phyloP scores from a whole-genome alignment of 2,113 vertebrate genomes.

The Brienomyrus brachyistius region DNA sequence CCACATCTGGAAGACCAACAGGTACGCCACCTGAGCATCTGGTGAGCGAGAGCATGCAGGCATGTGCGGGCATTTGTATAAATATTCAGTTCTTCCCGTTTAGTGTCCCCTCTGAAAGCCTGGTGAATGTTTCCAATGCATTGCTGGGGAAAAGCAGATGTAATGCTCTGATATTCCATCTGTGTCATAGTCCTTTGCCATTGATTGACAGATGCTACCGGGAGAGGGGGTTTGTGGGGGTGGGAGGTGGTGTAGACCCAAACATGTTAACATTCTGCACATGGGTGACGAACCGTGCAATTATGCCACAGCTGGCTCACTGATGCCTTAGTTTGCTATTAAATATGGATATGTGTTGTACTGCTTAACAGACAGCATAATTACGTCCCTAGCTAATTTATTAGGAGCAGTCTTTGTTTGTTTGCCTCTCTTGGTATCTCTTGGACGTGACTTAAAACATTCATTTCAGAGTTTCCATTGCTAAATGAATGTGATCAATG shows the following conservation, averaged over 20 bases:
- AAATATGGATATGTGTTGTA: constrained; percentile 60
- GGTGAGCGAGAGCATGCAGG: background rate
- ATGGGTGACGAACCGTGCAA: constrained; percentile 59
- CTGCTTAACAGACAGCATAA: constrained; percentile 66
- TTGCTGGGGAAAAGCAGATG: background rate
- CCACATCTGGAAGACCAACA: constrained; percentile 99
- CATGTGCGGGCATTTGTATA: background rate
- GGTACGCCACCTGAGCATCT: constrained; percentile 51
- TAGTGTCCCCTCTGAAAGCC: background rate
- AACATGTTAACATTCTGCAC: constrained; percentile 38
- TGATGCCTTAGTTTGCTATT: constrained; percentile 56
- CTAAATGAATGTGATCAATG: constrained; percentile 33
- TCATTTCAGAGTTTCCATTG: constrained; percentile 43
- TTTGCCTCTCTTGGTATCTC: constrained; percentile 42
- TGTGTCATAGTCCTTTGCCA: background rate
- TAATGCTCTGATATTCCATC: background rate
- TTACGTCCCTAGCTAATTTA: constrained; percentile 67
- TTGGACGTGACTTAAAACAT: constrained; percentile 36
- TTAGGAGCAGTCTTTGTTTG: constrained; percentile 54
- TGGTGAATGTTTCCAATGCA: background rate
- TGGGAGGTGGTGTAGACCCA: background rate
- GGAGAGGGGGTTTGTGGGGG: background rate
- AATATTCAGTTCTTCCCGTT: background rate
- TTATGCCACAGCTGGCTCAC: constrained; percentile 49
- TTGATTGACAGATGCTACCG: constrained; percentile 9